These are phyloP conservation scores for Ginglymostoma cirratum DNA, from an alignment of 2,113 vertebrate species.

Conservation along the genomic window DNA sequence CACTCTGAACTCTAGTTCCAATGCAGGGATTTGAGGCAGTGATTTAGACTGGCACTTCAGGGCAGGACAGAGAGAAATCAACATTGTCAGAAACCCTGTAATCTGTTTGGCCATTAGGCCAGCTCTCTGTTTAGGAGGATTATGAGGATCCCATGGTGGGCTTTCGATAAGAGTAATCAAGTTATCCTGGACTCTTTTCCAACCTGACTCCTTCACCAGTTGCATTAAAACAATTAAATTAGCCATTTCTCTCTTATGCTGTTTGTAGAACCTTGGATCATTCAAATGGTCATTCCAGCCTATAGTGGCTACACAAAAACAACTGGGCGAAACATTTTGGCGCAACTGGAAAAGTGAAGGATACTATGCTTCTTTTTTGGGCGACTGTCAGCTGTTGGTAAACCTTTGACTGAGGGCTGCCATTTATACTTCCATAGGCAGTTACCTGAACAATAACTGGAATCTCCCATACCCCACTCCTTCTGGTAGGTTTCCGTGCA, in stretches of 20 bases:
- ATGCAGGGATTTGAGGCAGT: neutral
- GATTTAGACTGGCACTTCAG: neutral
- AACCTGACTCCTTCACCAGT: neutral
- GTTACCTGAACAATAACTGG: too few relatives aligned
- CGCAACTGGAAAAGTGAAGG: neutral
- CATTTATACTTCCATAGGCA: too few relatives aligned
- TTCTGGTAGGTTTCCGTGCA: neutral
- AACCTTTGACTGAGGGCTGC: neutral
- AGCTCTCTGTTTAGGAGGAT: neutral
- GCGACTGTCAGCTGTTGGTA: neutral
- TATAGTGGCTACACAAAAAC: neutral
- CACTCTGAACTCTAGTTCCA: neutral
- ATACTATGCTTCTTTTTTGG: neutral
- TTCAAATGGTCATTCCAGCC: neutral
- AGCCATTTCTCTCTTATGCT: neutral
- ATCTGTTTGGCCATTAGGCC: neutral
- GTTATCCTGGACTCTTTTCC: neutral
- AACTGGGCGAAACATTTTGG: neutral
- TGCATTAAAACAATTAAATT: neutral
- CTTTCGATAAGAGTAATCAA: neutral
- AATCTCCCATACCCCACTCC: too few relatives aligned
- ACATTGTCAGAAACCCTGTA: neutral
- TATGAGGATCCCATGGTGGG: neutral
- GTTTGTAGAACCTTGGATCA: neutral
- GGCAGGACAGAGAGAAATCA: neutral